These are phyloP conservation scores for Limnodromus scolopaceus DNA, from an alignment of 2,797 vertebrate species.

Conservation along the genomic window DNA sequence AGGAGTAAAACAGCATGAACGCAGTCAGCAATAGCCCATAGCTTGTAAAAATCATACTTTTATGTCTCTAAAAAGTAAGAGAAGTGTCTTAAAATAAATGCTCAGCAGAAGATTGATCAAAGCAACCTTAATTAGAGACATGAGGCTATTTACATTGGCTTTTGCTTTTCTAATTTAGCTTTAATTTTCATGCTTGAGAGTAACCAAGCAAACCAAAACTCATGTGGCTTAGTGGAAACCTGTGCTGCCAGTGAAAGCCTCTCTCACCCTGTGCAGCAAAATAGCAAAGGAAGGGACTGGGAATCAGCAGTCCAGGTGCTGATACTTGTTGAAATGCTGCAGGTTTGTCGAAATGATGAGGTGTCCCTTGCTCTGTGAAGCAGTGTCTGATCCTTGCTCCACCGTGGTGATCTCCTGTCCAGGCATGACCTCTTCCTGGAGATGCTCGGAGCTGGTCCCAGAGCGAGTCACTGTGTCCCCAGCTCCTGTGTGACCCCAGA, in stretches of 20 bases:
- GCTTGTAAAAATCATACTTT: not conserved
- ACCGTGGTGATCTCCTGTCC: not conserved
- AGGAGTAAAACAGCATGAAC: not conserved
- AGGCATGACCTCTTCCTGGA: not conserved
- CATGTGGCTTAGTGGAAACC: not conserved
- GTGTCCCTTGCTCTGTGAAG: not conserved
- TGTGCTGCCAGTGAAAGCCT: not conserved
- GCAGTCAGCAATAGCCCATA: not conserved
- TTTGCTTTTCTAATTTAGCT: constrained; percentile 23
- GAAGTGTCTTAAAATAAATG: not conserved
- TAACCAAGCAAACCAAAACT: constrained; percentile 13
- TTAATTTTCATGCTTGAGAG: constrained; percentile 17
- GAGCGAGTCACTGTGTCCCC: not conserved
- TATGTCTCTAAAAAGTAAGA: not conserved
- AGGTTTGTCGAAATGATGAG: rapidly evolving
- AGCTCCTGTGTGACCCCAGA: not conserved
- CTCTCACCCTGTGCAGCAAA: not conserved
- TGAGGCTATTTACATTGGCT: not conserved
- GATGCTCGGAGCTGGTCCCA: not conserved
- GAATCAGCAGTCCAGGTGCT: not conserved
- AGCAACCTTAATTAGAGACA: constrained; percentile 26
- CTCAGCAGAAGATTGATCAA: not conserved
- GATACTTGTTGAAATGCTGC: not conserved
- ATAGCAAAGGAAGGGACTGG: not conserved
- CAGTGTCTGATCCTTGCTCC: not conserved